Evolutionary conservation across 2,888 invertebrate genomes (phyloP).

Genomic region (Lithophane leautieri): DNA sequence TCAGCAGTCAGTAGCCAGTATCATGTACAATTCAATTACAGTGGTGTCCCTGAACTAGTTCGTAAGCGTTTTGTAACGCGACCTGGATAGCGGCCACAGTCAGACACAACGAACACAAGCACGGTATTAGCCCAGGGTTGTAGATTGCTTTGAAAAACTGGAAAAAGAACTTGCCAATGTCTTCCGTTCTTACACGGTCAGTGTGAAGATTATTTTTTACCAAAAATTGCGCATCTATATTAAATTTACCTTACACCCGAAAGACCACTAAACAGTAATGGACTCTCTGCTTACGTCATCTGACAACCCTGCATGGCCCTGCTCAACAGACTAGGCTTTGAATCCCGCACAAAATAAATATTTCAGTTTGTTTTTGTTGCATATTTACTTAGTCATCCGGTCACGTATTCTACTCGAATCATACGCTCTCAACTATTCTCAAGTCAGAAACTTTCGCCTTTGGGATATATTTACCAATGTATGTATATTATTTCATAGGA

Average conservation of each 20-base stretch:
- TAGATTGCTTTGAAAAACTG: constrained; percentile 9
- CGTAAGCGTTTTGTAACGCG: constrained; percentile 84
- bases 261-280: neutral
- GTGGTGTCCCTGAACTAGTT: constrained; percentile 87
- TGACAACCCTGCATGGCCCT: constrained; percentile 10
- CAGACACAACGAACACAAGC: constrained; percentile 59
- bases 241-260: neutral
- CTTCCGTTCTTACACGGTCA: neutral
- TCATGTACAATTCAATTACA: constrained; percentile 82
- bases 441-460: constrained; percentile 43
- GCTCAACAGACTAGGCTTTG: constrained; percentile 47
- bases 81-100: constrained; percentile 81
- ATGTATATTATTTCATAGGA: too few relatives aligned
- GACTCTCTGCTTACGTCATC: neutral
- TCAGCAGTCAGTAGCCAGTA: constrained; percentile 70
- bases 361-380: constrained; percentile 61
- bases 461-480: constrained; percentile 28
- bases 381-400: constrained; percentile 60
- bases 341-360: constrained; percentile 68
- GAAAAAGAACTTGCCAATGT: neutral
- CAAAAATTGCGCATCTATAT: neutral
- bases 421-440: constrained; percentile 12
- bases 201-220: neutral
- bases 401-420: constrained; percentile 44
- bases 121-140: constrained; percentile 46